These are phyloP conservation scores for Clavelina lepadiformis DNA, from an alignment of 23 tunicate species.

Conservation along the genomic window DNA sequence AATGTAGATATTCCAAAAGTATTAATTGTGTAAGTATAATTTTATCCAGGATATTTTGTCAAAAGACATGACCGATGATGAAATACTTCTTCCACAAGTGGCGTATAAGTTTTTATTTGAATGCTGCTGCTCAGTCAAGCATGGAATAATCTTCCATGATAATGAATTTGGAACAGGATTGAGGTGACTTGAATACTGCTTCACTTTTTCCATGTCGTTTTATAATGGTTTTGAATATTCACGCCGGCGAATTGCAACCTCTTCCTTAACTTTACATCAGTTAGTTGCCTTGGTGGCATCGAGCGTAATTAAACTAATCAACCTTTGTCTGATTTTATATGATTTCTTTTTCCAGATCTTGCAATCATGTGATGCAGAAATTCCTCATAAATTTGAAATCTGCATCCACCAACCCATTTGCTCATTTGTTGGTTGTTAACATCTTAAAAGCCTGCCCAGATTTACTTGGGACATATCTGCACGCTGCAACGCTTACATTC, in stretches of 20 bases:
- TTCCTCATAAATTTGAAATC: slow-evolving; percentile 18
- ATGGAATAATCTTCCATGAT: slow-evolving; percentile 60
- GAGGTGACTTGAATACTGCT: slow-evolving; percentile 6
- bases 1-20: no score
- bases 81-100: slow-evolving; percentile 9
- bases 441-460: slow-evolving; percentile 56
- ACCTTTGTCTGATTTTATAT: no score
- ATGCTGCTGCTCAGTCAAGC: slow-evolving; percentile 45
- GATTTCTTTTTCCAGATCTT: slow-evolving; percentile 24
- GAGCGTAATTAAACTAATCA: no score
- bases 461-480: slow-evolving; percentile 14
- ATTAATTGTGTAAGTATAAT: no score
- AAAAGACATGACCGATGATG: not conserved
- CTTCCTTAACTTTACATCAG: no score
- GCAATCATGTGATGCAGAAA: slow-evolving; percentile 46
- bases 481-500: slow-evolving; percentile 16
- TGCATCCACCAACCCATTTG: slow-evolving; percentile 11
- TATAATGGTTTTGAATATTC: no score
- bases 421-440: slow-evolving; percentile 25
- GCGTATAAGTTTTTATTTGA: slow-evolving; percentile 39
- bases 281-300: no score
- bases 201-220: no score
- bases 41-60: no score
- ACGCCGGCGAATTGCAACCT: no score
- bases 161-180: slow-evolving; percentile 24